Percentiles rank a stretch among this genome's conserved stretches.
phyloP scores from a whole-genome alignment of 2,888 invertebrate species.

The Carpatolechia fugitivella region DNA sequence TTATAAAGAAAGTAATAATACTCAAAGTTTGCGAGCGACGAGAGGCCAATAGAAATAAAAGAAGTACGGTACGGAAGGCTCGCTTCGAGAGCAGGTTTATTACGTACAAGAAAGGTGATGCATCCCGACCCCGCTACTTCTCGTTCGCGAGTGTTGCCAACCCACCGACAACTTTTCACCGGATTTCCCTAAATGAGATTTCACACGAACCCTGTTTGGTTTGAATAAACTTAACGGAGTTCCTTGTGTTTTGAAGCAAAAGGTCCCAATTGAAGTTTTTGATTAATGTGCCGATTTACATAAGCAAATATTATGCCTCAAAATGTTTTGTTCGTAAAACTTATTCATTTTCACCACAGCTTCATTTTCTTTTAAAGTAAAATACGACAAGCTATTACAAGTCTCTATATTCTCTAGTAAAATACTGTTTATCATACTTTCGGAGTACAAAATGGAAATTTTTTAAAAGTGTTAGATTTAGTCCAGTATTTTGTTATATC shows the following conservation, averaged over 20 bases:
- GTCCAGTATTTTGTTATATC: too few species aligned
- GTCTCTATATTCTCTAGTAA: too few species aligned
- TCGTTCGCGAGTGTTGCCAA: conserved; percentile 47
- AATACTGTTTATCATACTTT: too few species aligned
- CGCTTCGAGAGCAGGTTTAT: conserved; percentile 45
- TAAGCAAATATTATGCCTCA: conserved; percentile 17
- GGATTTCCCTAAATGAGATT: conserved; percentile 53
- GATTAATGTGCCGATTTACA: conserved; percentile 24
- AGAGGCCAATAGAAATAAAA: conserved; percentile 63
- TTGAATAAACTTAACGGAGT: conserved; percentile 42
- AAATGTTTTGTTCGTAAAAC: neutral
- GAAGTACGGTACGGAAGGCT: conserved; percentile 41
- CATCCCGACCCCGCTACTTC: conserved; percentile 39
- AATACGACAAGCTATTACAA: too few species aligned
- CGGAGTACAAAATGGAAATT: too few species aligned
- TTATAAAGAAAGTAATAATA: conserved; percentile 46
- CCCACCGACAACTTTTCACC: conserved; percentile 35
- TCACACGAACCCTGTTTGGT: conserved; percentile 47
- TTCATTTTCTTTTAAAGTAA: too few species aligned
- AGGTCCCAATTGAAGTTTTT: conserved; percentile 35
- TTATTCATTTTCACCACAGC: neutral
- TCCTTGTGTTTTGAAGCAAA: conserved; percentile 33
- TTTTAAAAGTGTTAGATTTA: too few species aligned
- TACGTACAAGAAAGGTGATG: conserved; percentile 46
- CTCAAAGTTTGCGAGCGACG: conserved; percentile 51